phyloP scores from a whole-genome alignment of 1,140 invertebrate species.

The Aradophagus sp. region DNA sequence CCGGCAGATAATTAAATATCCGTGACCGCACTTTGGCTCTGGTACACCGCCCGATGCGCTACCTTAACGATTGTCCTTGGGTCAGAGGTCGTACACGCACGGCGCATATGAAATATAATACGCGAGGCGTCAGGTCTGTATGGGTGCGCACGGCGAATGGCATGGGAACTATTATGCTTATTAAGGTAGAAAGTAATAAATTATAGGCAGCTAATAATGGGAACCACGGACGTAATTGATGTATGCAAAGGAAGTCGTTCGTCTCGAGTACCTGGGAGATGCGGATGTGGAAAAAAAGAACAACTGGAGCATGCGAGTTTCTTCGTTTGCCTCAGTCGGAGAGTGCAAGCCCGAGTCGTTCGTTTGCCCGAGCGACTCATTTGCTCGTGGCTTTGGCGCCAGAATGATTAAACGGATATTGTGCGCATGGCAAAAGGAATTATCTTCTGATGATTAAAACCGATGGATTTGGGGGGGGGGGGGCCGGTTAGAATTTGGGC shows the following conservation, averaged over 20 bases:
- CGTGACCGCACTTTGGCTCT: constrained; percentile 59
- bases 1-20: constrained; percentile 73
- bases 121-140: constrained; percentile 39
- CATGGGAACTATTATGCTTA: constrained; percentile 74
- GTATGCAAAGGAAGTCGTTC: constrained; percentile 72
- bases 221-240: constrained; percentile 70
- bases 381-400: constrained; percentile 19
- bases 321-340: constrained; percentile 31
- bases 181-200: constrained; percentile 75
- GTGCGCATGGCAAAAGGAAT: too few relatives aligned
- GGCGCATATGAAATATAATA: constrained; percentile 63
- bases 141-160: constrained; percentile 59
- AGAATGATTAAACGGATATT: not conserved
- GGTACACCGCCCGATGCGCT: constrained; percentile 62
- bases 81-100: constrained; percentile 68
- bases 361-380: not conserved
- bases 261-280: constrained; percentile 55
- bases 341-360: too few relatives aligned
- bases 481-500: too few relatives aligned
- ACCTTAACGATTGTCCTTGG: constrained; percentile 74
- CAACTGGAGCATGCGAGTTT: constrained; percentile 43
- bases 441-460: too few relatives aligned
- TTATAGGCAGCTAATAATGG: constrained; percentile 72
- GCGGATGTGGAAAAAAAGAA: constrained; percentile 50
- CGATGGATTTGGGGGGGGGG: too few relatives aligned